Evolutionary conservation across 2,113 vertebrate species (phyloP).

Genomic region (Trochalopteron elliotii): DNA sequence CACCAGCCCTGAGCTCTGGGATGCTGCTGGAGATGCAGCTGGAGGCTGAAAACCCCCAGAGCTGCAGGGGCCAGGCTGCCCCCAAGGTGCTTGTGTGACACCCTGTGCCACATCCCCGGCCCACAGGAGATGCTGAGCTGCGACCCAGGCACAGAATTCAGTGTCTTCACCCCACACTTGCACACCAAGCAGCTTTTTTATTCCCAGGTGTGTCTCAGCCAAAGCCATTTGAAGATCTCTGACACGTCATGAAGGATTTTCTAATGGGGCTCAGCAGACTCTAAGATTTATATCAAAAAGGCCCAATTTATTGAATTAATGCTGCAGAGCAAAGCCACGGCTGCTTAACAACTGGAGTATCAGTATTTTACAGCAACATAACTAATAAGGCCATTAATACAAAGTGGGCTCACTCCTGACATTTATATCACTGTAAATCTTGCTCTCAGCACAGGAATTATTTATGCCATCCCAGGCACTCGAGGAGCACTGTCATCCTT

Average conservation of each 20-base stretch:
- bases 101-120: rapidly evolving
- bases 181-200: neutral
- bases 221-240: neutral
- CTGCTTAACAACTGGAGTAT: conserved; percentile 73
- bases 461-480: conserved; percentile 56
- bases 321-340: conserved; percentile 60
- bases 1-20: neutral
- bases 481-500: conserved; percentile 21
- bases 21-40: neutral
- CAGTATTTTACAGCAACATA: conserved; percentile 77
- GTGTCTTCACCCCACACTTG: neutral
- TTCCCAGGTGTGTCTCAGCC: neutral
- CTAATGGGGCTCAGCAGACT: conserved; percentile 54
- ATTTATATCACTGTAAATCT: conserved; percentile 77
- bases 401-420: conserved; percentile 68
- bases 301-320: conserved; percentile 70
- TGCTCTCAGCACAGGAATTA: conserved; percentile 55
- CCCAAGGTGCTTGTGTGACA: neutral
- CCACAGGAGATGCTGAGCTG: neutral
- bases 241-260: conserved; percentile 45
- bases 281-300: conserved; percentile 64
- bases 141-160: rapidly evolving
- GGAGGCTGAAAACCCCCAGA: neutral
- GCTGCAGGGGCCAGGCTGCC: neutral
- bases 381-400: conserved; percentile 83